Base-by-base conservation (phyloP, 1,140 invertebrate species). In the Dendroctonus ponderosae region DNA sequence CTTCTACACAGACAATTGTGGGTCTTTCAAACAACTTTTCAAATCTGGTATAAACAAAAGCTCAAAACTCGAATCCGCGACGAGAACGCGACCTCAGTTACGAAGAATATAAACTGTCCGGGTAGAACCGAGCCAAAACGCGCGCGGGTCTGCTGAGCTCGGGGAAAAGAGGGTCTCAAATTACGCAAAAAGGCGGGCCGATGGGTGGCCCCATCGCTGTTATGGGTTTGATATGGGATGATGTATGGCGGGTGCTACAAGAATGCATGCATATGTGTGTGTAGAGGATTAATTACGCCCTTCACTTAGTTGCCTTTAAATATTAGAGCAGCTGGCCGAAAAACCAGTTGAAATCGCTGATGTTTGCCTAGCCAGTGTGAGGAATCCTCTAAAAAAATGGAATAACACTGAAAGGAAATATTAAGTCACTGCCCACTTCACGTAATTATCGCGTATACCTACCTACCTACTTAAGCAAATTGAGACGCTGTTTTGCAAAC, bases 131-230 rank as follows among this genome's bases (percentile, higher is more conserved):
- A 41, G 53, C 12, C 12, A 12, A 39, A 56, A n/a, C 41, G 11
- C 43, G 43, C 40, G 14, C 42, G 12, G 43, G 42, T 11, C 40
- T 44, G 6, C 54, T 40, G 54, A n/a, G 52, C 52, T 5, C 26
- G 6, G n/a, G 11, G 7, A 40, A n/a, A 42, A 57, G 44, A 40
- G 58, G 44, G 58, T 15, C 12, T 37, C 44, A 38, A 48, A 49
- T 60, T 60, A 60, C 58, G 58, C 58, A 49, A 60, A 57, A 60
- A 60, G 58, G 58, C 58, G 58, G 58, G 43, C 6, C 58, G 3
- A 48, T 60, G 44, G 58, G 58, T 48, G 58, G 58, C 12, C 40
- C 43, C 38, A 43, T 11, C 9, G 12, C 44, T 12, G 9, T 46
- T 46, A 46, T 11, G 44, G 44, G 9, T 3, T 46, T 46, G 12